phyloP scores from a whole-genome alignment of 2,888 invertebrate species.

The Hypselothyrea guttata region DNA sequence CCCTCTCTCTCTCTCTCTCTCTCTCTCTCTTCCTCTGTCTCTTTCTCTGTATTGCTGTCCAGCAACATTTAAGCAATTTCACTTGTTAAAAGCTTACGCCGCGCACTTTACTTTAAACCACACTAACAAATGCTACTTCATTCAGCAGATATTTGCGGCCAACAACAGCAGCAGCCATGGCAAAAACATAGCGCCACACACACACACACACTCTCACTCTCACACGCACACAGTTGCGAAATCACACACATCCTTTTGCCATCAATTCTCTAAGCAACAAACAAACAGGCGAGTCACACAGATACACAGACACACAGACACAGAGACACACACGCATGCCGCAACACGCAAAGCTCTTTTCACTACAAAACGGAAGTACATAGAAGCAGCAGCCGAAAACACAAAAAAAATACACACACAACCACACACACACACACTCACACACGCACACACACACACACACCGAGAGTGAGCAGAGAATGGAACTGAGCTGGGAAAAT shows the following conservation, averaged over 20 bases:
- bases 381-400: slow-evolving; percentile 57
- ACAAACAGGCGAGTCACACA: slow-evolving; percentile 62
- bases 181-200: slow-evolving; percentile 30
- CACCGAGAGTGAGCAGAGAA: slow-evolving; percentile 42
- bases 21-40: not conserved
- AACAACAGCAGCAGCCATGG: slow-evolving; percentile 35
- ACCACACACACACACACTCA: slow-evolving; percentile 16
- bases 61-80: slow-evolving; percentile 68
- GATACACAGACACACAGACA: slow-evolving; percentile 28
- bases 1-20: not conserved
- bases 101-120: slow-evolving; percentile 72
- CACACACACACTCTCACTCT: slow-evolving; percentile 20
- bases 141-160: slow-evolving; percentile 75
- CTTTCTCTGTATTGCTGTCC: slow-evolving; percentile 25
- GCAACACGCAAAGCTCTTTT: slow-evolving; percentile 75
- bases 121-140: slow-evolving; percentile 74
- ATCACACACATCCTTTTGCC: slow-evolving; percentile 77
- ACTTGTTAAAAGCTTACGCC: slow-evolving; percentile 73
- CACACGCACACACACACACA: slow-evolving; percentile 14
- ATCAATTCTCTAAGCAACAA: slow-evolving; percentile 77
- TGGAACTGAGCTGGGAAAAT: slow-evolving; percentile 58
- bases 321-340: slow-evolving; percentile 50
- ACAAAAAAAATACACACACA: slow-evolving; percentile 30
- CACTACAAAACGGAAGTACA: slow-evolving; percentile 76
- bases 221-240: slow-evolving; percentile 37